phyloP scores from a whole-genome alignment of 1,140 invertebrate genomes.

The Listronotus bonariensis region DNA sequence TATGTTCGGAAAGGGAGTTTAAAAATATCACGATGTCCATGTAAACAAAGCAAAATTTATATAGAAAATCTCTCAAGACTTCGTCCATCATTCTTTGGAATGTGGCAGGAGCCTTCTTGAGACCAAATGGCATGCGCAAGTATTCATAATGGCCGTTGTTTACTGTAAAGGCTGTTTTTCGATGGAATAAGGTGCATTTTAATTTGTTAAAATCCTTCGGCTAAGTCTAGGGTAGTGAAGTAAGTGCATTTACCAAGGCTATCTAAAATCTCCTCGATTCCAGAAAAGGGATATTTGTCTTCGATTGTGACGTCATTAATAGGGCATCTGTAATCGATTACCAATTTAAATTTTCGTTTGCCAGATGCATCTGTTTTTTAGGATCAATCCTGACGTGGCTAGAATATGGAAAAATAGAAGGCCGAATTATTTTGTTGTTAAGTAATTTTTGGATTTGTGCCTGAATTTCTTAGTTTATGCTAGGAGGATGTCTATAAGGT shows the following conservation, averaged over 20 bases:
- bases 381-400: conserved; percentile 50
- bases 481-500: conserved; percentile 40
- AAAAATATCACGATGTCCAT: conserved; percentile 51
- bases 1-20: conserved; percentile 41
- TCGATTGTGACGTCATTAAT: conserved; percentile 53
- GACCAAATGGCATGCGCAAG: conserved; percentile 44
- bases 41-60: conserved; percentile 47
- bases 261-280: conserved; percentile 59
- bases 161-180: conserved; percentile 59
- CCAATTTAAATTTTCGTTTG: conserved; percentile 51
- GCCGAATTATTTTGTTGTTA: conserved; percentile 47
- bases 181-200: conserved; percentile 48
- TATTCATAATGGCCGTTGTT: conserved; percentile 52
- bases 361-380: conserved; percentile 52
- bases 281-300: conserved; percentile 61
- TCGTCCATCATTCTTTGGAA: conserved; percentile 57
- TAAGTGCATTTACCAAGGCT: conserved; percentile 55
- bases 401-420: conserved; percentile 46
- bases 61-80: conserved; percentile 45
- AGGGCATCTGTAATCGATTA: conserved; percentile 55
- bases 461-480: neutral
- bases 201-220: conserved; percentile 58
- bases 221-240: conserved; percentile 59
- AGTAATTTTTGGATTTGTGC: conserved; percentile 46
- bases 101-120: conserved; percentile 55